phyloP scores from a whole-genome alignment of 2,113 vertebrate genomes.

The Myrmecobius fasciatus region DNA sequence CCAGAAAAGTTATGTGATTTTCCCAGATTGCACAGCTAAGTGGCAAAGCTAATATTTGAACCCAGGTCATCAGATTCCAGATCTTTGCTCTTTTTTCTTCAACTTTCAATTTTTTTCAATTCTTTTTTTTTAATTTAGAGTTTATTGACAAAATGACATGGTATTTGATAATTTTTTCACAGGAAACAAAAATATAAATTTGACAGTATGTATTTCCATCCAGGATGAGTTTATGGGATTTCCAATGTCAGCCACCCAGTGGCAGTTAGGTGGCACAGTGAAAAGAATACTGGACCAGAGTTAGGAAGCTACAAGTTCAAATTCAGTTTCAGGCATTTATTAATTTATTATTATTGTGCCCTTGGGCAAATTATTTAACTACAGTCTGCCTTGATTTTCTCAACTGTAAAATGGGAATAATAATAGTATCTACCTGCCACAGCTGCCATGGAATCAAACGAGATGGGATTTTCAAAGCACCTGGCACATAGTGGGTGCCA shows the following conservation, averaged over 20 bases:
- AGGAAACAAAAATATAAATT: constrained; percentile 61
- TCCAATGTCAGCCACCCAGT: constrained; percentile 35
- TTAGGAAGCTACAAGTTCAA: background rate
- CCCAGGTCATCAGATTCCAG: background rate
- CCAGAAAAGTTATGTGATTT: background rate
- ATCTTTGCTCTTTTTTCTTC: background rate
- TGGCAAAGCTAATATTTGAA: background rate
- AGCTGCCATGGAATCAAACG: background rate
- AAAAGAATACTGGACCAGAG: background rate
- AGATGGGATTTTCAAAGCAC: background rate
- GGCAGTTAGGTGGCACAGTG: background rate
- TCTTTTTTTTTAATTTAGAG: background rate
- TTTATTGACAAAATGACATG: constrained; percentile 61
- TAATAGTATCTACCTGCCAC: background rate
- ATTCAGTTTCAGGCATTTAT: background rate
- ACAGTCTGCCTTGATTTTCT: background rate
- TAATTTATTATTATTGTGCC: background rate
- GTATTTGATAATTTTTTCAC: constrained; percentile 67
- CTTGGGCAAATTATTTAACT: background rate
- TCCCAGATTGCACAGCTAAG: background rate
- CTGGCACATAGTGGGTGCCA: background rate
- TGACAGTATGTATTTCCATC: constrained; percentile 65
- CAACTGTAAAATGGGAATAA: background rate
- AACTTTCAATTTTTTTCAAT: no score
- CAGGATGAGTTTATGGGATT: constrained; percentile 48